Percentiles rank a stretch among this genome's conserved stretches.
phyloP scores from a whole-genome alignment of 53 echinoderm and acorn worm genomes.

The Stichopus horrens region DNA sequence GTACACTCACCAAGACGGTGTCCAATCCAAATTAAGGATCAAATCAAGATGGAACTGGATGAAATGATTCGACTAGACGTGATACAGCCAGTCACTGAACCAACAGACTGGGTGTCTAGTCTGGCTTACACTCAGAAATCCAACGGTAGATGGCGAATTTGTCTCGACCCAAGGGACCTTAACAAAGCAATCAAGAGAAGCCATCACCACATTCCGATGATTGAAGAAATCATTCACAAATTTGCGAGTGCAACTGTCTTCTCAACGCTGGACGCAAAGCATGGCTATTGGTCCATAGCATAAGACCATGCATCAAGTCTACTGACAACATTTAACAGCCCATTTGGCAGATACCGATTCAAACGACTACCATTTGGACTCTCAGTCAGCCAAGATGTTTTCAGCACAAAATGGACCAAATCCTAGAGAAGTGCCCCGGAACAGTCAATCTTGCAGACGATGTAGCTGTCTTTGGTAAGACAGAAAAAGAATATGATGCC shows the following conservation, averaged over 20 bases:
- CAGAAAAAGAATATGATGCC: no score
- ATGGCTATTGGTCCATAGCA: slow-evolving; percentile 41
- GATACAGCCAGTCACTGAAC: no score
- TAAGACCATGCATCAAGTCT: slow-evolving; percentile 17
- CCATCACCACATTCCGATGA: slow-evolving; percentile 52
- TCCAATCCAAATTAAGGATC: no score
- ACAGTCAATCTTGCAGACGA: no score
- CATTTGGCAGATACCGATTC: slow-evolving; percentile 57
- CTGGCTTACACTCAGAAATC: not conserved
- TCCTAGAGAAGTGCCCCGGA: no score
- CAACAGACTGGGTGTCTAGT: slow-evolving; percentile 15
- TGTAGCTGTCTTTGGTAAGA: no score
- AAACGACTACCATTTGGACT: no score
- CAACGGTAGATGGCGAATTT: slow-evolving; percentile 41
- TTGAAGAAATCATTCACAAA: slow-evolving; percentile 60
- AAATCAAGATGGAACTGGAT: no score
- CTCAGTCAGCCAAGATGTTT: no score
- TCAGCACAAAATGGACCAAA: no score
- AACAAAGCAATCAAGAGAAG: slow-evolving; percentile 54
- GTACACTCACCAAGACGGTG: no score
- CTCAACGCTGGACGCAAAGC: slow-evolving; percentile 56
- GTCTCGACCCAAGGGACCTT: slow-evolving; percentile 61
- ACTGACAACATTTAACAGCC: slow-evolving; percentile 61
- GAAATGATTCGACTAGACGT: no score
- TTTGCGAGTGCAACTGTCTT: slow-evolving; percentile 50